Evolutionary conservation across 2,113 vertebrate genomes (phyloP).

Genomic region (Sphyrna mokarran): DNA sequence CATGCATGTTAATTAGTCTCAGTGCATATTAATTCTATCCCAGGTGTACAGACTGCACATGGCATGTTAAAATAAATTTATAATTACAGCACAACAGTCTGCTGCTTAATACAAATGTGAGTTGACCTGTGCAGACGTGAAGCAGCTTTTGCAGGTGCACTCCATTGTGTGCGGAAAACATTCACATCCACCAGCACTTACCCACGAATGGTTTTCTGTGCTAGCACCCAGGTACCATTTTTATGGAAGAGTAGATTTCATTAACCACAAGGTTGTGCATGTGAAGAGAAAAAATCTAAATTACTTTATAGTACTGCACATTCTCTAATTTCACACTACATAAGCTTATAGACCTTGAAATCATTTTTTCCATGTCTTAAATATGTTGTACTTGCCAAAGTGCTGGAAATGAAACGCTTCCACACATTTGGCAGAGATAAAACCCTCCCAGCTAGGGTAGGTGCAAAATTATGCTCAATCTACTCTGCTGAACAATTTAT

Average conservation of each 20-base stretch:
- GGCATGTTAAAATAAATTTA: not conserved
- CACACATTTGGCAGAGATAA: not conserved
- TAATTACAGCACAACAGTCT: not conserved
- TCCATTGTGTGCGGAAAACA: not conserved
- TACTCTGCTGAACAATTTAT: too few relatives aligned
- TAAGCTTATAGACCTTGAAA: not conserved
- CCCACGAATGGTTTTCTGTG: not conserved
- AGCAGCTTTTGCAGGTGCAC: not conserved
- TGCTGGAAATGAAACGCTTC: not conserved
- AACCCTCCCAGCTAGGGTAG: too few relatives aligned
- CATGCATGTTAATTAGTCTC: not conserved
- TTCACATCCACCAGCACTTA: not conserved
- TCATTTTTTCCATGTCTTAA: not conserved
- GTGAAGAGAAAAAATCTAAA: not conserved
- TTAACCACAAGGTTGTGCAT: not conserved
- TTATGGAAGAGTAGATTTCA: not conserved
- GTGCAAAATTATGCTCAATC: too few relatives aligned
- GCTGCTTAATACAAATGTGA: not conserved
- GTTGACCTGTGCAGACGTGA: not conserved
- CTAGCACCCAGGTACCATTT: not conserved
- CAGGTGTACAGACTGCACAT: not conserved
- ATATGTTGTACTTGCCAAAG: not conserved
- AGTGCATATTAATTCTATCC: constrained; percentile 3
- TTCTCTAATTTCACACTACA: not conserved
- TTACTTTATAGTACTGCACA: not conserved